phyloP scores from a whole-genome alignment of 1,140 invertebrate species.

The Helicoverpa zea region DNA sequence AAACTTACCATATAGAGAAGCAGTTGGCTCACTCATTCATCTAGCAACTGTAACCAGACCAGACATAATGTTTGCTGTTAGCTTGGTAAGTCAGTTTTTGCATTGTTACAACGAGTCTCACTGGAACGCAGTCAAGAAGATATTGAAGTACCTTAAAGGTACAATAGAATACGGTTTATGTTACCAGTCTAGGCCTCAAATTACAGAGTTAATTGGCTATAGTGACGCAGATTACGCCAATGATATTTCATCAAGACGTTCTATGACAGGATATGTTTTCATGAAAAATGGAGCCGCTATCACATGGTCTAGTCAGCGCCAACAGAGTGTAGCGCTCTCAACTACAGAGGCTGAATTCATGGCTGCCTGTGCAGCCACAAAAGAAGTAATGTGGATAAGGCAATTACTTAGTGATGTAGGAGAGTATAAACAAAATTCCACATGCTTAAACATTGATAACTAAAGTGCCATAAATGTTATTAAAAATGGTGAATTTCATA shows the following conservation, averaged over 20 bases:
- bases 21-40: slow-evolving; percentile 71
- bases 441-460: no score
- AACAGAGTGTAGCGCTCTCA: slow-evolving; percentile 50
- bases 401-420: no score
- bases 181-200: slow-evolving; percentile 12
- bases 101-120: slow-evolving; percentile 62
- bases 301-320: slow-evolving; percentile 48
- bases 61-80: slow-evolving; percentile 61
- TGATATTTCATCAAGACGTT: slow-evolving; percentile 17
- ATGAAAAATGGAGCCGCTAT: slow-evolving; percentile 51
- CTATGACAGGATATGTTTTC: slow-evolving; percentile 50
- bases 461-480: no score
- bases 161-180: slow-evolving; percentile 55
- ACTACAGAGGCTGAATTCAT: slow-evolving; percentile 16
- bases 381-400: no score
- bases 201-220: slow-evolving; percentile 35
- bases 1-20: slow-evolving; percentile 56
- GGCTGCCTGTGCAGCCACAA: no score
- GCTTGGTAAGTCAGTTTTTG: slow-evolving; percentile 76
- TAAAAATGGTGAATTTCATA: neutral
- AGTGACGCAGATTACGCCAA: slow-evolving; percentile 46
- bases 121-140: slow-evolving; percentile 63
- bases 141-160: slow-evolving; percentile 59
- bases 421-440: no score
- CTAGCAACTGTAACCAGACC: slow-evolving; percentile 60